These are phyloP conservation scores for Octodon degus DNA, from an alignment of 2,113 vertebrate species.

Conservation along the genomic window DNA sequence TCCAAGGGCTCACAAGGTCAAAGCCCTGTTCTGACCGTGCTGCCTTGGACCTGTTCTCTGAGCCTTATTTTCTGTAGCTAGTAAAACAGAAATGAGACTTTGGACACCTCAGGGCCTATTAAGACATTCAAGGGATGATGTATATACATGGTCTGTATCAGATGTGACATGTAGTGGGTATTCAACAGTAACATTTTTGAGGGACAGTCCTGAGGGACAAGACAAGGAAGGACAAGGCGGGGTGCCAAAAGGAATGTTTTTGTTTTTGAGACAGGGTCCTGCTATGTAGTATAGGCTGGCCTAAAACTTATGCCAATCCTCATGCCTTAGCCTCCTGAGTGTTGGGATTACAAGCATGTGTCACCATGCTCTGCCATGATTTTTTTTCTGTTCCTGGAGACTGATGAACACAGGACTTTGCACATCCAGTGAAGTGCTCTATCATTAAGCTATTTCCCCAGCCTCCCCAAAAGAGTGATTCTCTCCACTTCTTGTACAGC, in stretches of 20 bases:
- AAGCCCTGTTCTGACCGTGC: neutral
- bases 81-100: slow-evolving; percentile 1
- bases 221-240: neutral
- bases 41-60: slow-evolving; percentile 30
- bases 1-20: neutral
- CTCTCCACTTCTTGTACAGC: too few species aligned
- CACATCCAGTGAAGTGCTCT: neutral
- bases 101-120: neutral
- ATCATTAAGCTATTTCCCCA: neutral
- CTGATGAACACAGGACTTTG: neutral
- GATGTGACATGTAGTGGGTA: neutral
- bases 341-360: neutral
- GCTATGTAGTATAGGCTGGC: too few species aligned
- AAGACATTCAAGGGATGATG: neutral
- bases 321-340: neutral
- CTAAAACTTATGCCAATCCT: neutral
- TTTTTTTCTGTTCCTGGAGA: neutral
- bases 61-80: slow-evolving; percentile 22
- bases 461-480: neutral
- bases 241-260: neutral
- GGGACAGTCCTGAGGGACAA: neutral
- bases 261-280: neutral
- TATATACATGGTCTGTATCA: neutral
- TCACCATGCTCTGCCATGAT: neutral
- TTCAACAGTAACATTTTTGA: neutral